These are phyloP conservation scores for Halocynthia aurantium DNA, from an alignment of 23 tunicate species.

Conservation along the genomic window DNA sequence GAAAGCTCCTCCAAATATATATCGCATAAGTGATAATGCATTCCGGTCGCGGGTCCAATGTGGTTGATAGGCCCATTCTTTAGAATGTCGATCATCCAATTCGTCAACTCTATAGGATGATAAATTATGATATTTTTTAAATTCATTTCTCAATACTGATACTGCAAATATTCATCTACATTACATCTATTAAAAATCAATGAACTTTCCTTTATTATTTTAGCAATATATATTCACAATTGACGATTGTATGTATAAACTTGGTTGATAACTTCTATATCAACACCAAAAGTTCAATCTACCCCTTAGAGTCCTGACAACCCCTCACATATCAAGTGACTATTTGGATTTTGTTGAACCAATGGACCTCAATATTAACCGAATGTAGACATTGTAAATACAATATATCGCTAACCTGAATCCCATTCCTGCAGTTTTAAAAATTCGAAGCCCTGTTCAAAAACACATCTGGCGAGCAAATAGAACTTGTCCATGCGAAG, in stretches of 20 bases:
- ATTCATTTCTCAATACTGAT: background rate
- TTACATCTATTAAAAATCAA: too few relatives aligned
- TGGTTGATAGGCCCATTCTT: slow-evolving; percentile 53
- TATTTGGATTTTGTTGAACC: too few relatives aligned
- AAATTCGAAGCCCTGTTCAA: slow-evolving; percentile 37
- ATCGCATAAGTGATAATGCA: slow-evolving; percentile 61
- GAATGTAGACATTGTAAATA: too few relatives aligned
- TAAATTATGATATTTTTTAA: too few relatives aligned
- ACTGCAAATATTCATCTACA: background rate
- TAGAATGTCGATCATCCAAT: slow-evolving; percentile 51
- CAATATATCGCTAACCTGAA: slow-evolving; percentile 23
- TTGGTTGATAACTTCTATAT: too few relatives aligned
- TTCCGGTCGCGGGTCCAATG: slow-evolving; percentile 45
- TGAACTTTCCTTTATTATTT: too few relatives aligned
- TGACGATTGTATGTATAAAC: too few relatives aligned
- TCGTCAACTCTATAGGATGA: slow-evolving; percentile 18
- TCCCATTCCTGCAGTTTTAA: slow-evolving; percentile 50
- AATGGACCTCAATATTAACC: too few relatives aligned
- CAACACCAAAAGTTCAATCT: too few relatives aligned
- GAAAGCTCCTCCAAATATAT: slow-evolving; percentile 65
- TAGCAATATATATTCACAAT: too few relatives aligned
- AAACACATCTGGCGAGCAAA: slow-evolving; percentile 56
- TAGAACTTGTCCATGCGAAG: slow-evolving; percentile 87
- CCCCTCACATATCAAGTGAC: too few relatives aligned
- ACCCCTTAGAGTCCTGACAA: too few relatives aligned